Evolutionary conservation across 2,888 invertebrate genomes (phyloP).

Genomic region (Ormyrus rosae): DNA sequence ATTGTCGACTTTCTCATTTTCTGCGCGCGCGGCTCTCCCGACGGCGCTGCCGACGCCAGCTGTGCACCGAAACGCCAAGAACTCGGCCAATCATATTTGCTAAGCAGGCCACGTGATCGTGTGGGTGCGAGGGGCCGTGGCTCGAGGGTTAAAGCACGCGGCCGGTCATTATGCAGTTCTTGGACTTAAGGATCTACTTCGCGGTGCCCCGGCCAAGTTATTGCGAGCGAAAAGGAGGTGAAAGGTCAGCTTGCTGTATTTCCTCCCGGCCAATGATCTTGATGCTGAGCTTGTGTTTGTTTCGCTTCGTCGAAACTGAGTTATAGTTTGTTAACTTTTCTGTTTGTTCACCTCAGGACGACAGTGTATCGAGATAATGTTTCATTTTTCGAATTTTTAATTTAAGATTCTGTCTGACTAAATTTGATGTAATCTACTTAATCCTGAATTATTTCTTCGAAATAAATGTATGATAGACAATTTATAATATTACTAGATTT

Average conservation of each 20-base stretch:
- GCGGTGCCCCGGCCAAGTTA: slow-evolving; percentile 3
- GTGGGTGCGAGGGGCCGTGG: background rate
- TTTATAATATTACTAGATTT: too few species aligned
- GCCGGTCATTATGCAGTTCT: slow-evolving; percentile 45
- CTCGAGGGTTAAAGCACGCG: slow-evolving; percentile 13
- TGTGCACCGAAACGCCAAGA: background rate
- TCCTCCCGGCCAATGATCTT: background rate
- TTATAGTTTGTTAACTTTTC: too few species aligned
- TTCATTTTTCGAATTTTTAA: too few species aligned
- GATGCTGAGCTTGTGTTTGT: background rate
- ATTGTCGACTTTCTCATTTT: slow-evolving; percentile 14
- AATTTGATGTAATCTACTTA: too few species aligned
- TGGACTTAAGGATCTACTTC: background rate
- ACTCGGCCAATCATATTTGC: slow-evolving; percentile 42
- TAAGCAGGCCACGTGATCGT: slow-evolving; percentile 13
- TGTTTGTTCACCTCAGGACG: too few species aligned
- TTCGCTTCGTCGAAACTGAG: background rate
- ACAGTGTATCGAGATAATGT: background rate
- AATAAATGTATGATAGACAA: too few species aligned
- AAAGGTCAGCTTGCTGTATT: background rate
- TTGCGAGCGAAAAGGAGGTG: slow-evolving; percentile 5
- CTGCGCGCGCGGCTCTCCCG: background rate
- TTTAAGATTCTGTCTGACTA: too few species aligned
- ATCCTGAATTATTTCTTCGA: too few species aligned
- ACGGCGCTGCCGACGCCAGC: background rate